These are phyloP conservation scores for Mesoligia furuncula DNA, from an alignment of 2,888 invertebrate species.

Conservation along the genomic window DNA sequence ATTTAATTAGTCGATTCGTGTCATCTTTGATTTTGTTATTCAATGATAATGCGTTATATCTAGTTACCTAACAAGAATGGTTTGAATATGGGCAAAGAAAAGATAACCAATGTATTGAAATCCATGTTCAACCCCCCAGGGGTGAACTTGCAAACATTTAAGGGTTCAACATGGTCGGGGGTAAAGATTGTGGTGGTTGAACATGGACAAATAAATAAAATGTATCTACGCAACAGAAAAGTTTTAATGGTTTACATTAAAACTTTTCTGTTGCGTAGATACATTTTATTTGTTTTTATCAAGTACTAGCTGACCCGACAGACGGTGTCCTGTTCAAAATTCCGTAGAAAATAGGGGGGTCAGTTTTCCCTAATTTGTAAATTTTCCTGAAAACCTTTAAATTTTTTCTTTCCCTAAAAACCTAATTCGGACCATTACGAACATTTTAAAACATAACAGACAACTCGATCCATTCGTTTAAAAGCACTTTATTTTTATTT, in stretches of 20 bases:
- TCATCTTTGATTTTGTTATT: not conserved
- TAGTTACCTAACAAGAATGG: no score
- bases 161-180: no score
- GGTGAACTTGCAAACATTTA: no score
- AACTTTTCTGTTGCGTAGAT: not conserved
- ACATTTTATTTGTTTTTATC: not conserved
- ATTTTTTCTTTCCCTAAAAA: not conserved
- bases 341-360: not conserved
- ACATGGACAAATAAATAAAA: no score
- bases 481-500: not conserved
- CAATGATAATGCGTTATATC: not conserved
- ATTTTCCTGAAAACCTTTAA: not conserved
- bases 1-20: not conserved
- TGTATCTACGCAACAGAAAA: no score
- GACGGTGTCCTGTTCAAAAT: not conserved
- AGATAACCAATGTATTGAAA: no score
- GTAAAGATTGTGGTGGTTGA: no score
- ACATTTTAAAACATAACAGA: no score
- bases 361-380: not conserved
- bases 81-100: no score
- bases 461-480: not conserved
- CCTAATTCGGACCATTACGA: not conserved
- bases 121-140: no score
- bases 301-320: not conserved
- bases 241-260: no score